These are phyloP conservation scores for Palythoa heliodiscus DNA, from an alignment of 92 coral and sea anemone genomes.

Conservation along the genomic window DNA sequence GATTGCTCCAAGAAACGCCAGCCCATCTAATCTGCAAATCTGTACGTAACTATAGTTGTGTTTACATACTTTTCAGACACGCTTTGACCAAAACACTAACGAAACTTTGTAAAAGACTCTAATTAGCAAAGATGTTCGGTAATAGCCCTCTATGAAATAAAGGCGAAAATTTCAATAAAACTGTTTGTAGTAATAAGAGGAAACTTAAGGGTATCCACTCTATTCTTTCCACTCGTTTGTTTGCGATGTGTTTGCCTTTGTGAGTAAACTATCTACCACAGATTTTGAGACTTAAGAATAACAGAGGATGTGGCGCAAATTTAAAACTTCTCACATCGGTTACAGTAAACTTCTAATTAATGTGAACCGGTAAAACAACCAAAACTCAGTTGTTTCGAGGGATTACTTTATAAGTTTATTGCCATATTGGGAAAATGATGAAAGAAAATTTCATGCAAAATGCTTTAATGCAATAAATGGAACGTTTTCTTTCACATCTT, in stretches of 20 bases:
- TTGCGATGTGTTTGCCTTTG: neutral
- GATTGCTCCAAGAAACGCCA: conserved; percentile 43
- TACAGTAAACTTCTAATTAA: neutral
- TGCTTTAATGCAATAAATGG: neutral
- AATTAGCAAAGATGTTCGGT: conserved; percentile 7
- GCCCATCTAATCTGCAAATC: conserved; percentile 26
- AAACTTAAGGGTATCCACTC: neutral
- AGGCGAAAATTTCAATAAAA: neutral
- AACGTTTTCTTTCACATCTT: neutral
- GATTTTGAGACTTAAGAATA: neutral
- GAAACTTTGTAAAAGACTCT: conserved; percentile 8
- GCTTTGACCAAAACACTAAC: conserved; percentile 33
- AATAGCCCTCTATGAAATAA: neutral
- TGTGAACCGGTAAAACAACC: neutral
- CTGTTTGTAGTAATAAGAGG: neutral
- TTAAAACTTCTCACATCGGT: neutral
- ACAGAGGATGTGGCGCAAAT: neutral
- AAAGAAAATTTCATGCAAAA: neutral
- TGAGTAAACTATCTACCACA: neutral
- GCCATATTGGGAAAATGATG: neutral
- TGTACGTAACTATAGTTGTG: conserved; percentile 43
- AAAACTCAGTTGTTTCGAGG: neutral
- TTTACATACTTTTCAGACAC: conserved; percentile 37
- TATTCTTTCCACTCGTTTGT: neutral
- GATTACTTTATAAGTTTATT: neutral